A percentile compares a stretch with the other conserved stretches of the same genome.
Evolutionary conservation across 2,113 vertebrate species (phyloP).

Genomic region (Chloebia gouldiae): DNA sequence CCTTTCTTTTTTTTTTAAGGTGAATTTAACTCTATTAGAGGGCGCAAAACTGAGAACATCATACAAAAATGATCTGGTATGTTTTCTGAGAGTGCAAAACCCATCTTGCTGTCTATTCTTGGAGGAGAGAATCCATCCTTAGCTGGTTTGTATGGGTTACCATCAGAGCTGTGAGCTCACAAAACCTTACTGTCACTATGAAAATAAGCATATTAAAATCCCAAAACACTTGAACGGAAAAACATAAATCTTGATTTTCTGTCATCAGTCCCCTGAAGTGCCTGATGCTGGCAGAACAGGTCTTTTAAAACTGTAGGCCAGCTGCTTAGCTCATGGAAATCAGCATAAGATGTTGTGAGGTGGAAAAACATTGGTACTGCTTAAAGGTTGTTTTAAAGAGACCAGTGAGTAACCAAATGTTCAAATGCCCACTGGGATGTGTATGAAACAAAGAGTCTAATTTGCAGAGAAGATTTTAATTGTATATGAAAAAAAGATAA

Average conservation of each 20-base stretch:
- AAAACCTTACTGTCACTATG: not conserved
- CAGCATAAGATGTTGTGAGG: not conserved
- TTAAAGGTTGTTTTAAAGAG: slow-evolving; percentile 22
- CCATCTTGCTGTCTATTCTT: not conserved
- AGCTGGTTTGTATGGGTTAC: not conserved
- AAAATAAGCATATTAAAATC: not conserved
- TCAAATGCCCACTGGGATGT: not conserved
- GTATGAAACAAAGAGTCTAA: not conserved
- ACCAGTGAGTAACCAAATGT: not conserved
- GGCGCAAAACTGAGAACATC: not conserved
- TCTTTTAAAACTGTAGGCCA: not conserved
- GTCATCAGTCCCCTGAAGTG: not conserved
- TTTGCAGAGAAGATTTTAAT: not conserved
- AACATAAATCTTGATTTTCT: not conserved
- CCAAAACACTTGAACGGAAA: not conserved
- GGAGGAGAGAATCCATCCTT: not conserved
- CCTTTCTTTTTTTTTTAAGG: not conserved
- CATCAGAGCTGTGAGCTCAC: not conserved
- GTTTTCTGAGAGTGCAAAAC: not conserved
- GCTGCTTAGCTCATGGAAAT: not conserved
- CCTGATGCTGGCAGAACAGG: not conserved
- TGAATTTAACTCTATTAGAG: not conserved
- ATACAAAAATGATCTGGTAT: not conserved
- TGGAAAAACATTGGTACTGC: not conserved
- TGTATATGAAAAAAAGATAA: not conserved